A percentile compares a stretch with the other conserved stretches of the same genome.
Conservation (phyloP, 2,113 vertebrate genomes). For the Cinclus cinclus region DNA sequence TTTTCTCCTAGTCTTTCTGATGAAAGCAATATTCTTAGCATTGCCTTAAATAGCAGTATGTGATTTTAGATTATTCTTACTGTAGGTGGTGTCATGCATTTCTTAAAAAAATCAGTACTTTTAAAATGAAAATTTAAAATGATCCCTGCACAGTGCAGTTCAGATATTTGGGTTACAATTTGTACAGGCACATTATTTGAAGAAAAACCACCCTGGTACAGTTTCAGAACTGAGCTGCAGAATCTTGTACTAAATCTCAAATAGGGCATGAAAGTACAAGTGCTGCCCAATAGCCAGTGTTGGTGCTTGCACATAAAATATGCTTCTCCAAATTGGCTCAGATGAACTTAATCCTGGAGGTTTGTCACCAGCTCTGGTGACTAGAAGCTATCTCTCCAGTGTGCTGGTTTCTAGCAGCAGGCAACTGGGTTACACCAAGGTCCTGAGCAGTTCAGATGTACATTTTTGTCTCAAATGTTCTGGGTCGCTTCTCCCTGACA, state of each 20-base stretch:
- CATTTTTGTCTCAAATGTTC: neutral
- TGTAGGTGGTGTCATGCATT: neutral
- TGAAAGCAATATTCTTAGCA: neutral
- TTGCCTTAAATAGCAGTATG: neutral
- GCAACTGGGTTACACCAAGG: neutral
- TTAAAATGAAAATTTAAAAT: neutral
- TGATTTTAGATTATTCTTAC: neutral
- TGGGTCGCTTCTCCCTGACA: neutral
- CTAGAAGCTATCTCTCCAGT: neutral
- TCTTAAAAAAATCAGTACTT: neutral
- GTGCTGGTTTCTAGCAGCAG: neutral
- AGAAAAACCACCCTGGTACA: neutral
- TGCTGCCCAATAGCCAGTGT: neutral
- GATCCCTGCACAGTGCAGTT: neutral
- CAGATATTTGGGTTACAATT: neutral
- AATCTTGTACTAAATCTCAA: neutral
- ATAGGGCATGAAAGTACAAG: rapidly evolving
- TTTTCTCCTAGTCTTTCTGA: neutral
- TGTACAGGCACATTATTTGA: neutral
- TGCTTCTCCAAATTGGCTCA: neutral
- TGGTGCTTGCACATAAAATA: neutral
- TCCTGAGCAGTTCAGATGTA: neutral
- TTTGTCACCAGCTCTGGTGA: neutral
- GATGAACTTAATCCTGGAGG: neutral
- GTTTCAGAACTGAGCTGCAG: neutral